Base-by-base conservation (phyloP, 1,140 invertebrate genomes). In the Ips typographus region DNA sequence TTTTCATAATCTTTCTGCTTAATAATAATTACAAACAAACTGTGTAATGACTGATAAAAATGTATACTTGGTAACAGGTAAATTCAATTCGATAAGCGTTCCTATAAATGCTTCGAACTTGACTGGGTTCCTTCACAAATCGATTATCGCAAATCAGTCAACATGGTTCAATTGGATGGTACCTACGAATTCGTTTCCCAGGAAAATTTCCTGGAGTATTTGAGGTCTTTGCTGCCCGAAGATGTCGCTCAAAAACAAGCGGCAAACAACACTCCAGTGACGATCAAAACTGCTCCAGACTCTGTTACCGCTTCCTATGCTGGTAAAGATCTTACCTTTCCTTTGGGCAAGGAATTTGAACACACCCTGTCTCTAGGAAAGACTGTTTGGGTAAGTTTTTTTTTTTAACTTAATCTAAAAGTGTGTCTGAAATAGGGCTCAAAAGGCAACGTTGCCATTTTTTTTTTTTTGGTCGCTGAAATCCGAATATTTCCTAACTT, bases 171-270 rank as follows among this genome's bases (percentile, higher is more conserved):
- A 37, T 39, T 62, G 39, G 59, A 62, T 8, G 59, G 59, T 36
- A 62, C 59, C 38, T 62, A 62, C 43, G 42, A 62, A 47, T 62
- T 47, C 4, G 59, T 62, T n/a, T 62, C 59, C 39, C 8, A 62
- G n/a, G 41, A 62, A 6, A 49, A 49, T 37, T 62, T 47, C 8
- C 2, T 47, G 44, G 59, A 62, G 37, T 62, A 47, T 49, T 62
- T 62, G 42, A 62, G 49, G 43, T 22, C 59, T 39, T 38, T 62
- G n/a, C 42, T 62, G 44, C 22, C 41, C 39, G 59, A 62, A 47
- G 59, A 44, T 6, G 4, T 38, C 4, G 43, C 44, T n/a, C 6
- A 62, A 49, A 62, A 62, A 62, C 44, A 38, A 38, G 42, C 59
- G 8, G 42, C 42, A 38, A 1, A 38, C 4, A 62, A 44, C 8